Conservation (phyloP, 1,140 invertebrate species). For the Hirudo medicinalis region DNA sequence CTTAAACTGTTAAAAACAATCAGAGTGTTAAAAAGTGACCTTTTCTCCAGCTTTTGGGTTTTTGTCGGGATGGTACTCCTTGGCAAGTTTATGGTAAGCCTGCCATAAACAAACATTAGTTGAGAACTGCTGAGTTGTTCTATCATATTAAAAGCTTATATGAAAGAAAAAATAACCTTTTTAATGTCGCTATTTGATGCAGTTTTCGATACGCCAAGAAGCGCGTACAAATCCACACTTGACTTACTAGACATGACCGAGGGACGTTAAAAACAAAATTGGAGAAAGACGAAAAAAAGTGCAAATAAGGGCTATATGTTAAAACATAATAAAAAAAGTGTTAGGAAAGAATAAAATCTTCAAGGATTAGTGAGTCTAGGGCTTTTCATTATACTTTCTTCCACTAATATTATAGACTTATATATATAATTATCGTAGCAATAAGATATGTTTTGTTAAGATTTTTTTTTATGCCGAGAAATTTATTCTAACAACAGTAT, state of each 20-base stretch:
- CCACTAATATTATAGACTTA: no score
- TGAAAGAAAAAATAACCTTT: conserved; percentile 50
- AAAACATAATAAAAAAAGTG: no score
- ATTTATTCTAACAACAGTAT: no score
- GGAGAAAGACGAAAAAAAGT: no score
- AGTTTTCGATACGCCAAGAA: conserved; percentile 60
- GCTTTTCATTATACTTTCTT: no score
- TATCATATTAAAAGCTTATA: background rate
- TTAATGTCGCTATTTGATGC: conserved; percentile 69
- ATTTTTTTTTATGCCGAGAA: no score
- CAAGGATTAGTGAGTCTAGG: no score
- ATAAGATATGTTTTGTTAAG: no score
- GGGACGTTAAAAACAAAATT: no score
- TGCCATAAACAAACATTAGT: conserved; percentile 25
- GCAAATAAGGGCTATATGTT: no score
- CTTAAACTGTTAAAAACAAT: background rate
- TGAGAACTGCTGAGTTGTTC: background rate
- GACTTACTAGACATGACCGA: conserved; percentile 20
- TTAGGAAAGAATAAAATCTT: no score
- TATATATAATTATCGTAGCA: no score
- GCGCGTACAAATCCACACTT: conserved; percentile 68
- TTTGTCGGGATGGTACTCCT: conserved; percentile 98
- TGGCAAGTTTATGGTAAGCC: conserved; percentile 55
- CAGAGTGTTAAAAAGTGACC: conserved; percentile 25
- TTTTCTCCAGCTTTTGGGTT: conserved; percentile 83